A percentile compares a stretch with the other conserved stretches of the same genome.
phyloP scores from a whole-genome alignment of 2,113 vertebrate genomes.

The Dicrurus megarhynchus region DNA sequence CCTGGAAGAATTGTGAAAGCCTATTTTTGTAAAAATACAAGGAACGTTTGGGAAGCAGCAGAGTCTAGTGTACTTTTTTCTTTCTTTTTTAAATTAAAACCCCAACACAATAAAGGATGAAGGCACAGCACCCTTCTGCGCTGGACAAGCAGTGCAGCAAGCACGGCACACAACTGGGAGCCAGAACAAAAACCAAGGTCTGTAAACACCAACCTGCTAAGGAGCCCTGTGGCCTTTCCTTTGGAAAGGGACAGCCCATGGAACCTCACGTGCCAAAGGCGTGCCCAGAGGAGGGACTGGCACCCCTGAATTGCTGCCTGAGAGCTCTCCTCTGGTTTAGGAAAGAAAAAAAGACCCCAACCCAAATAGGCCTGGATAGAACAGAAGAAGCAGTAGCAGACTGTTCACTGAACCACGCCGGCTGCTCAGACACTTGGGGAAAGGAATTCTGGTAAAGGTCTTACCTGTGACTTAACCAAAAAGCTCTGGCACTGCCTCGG shows the following conservation, averaged over 20 bases:
- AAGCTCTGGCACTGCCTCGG: neutral
- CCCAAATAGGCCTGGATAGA: neutral
- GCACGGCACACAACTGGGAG: neutral
- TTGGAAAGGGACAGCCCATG: neutral
- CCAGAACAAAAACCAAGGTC: neutral
- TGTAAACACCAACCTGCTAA: neutral
- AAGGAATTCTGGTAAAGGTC: neutral
- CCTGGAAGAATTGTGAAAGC: conserved; percentile 1
- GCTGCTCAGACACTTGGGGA: neutral
- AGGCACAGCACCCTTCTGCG: conserved; percentile 20
- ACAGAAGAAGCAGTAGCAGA: neutral
- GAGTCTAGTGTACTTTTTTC: neutral
- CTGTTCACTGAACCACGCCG: neutral
- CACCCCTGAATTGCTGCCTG: neutral
- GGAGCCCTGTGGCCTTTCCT: neutral
- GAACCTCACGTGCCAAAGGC: neutral
- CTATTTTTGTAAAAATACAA: neutral
- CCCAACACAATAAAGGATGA: neutral
- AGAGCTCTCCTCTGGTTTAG: neutral
- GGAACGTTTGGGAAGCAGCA: neutral
- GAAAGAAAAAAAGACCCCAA: neutral
- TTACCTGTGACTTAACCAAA: conserved; percentile 11
- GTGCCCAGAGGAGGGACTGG: neutral
- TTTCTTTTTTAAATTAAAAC: neutral
- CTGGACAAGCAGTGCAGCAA: neutral